A percentile compares a stretch with the other conserved stretches of the same genome.
phyloP scores from a whole-genome alignment of 64 coral and sea anemone species.

The Montipora cactus region DNA sequence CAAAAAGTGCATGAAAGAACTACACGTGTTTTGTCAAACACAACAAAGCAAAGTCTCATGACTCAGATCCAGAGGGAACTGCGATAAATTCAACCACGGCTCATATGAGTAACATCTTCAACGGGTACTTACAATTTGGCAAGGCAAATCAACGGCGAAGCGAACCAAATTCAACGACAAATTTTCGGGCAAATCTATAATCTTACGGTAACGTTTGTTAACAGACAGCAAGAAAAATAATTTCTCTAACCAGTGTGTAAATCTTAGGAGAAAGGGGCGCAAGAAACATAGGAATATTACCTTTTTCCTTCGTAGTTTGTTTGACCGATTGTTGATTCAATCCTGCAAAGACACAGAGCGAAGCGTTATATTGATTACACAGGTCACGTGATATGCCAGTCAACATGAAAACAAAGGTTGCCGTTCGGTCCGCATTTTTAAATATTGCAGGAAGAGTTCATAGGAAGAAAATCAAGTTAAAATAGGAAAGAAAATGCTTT shows the following conservation, averaged over 20 bases:
- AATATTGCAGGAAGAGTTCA: too few relatives aligned
- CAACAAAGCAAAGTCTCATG: neutral
- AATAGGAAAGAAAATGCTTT: too few relatives aligned
- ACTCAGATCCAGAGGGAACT: neutral
- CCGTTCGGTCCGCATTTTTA: neutral
- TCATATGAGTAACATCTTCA: neutral
- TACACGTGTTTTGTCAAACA: neutral
- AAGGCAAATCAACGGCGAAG: constrained; percentile 3
- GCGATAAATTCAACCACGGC: neutral
- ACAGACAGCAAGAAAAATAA: neutral
- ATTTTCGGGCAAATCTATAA: neutral
- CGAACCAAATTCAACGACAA: neutral
- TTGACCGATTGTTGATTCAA: neutral
- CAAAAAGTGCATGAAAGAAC: neutral
- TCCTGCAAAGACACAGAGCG: neutral
- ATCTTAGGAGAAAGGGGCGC: neutral
- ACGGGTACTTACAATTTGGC: neutral
- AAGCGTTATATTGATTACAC: neutral
- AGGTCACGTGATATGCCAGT: neutral
- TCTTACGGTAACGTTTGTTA: neutral
- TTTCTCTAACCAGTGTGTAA: neutral
- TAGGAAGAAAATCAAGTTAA: too few relatives aligned
- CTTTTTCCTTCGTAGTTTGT: neutral
- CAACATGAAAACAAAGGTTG: constrained; percentile 24
- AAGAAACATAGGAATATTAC: neutral